Percentiles rank a stretch among this genome's conserved stretches.
These are phyloP conservation scores for Toxotes lorentzi DNA, from an alignment of 2,797 vertebrate genomes.

Conservation along the genomic window DNA sequence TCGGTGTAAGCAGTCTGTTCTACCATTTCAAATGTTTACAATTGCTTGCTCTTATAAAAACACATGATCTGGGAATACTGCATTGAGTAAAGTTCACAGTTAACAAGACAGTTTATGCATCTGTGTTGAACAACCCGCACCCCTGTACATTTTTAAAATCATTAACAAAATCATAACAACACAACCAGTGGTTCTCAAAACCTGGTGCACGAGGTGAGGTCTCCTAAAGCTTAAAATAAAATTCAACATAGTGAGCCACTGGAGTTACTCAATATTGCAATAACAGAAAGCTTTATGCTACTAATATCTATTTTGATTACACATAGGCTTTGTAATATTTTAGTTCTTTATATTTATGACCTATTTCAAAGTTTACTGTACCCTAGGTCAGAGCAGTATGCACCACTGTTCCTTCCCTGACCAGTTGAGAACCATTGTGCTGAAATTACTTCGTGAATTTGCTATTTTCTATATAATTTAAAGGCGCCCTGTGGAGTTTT, in stretches of 20 bases:
- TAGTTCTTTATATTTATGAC: not conserved
- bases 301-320: not conserved
- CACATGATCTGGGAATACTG: conserved; percentile 73
- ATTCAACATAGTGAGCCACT: not conserved
- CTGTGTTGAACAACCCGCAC: conserved; percentile 45
- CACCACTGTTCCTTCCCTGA: conserved; percentile 1
- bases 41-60: conserved; percentile 78
- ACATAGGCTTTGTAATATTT: not conserved
- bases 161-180: not conserved
- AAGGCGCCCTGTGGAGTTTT: conserved; percentile 30
- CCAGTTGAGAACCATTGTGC: conserved; percentile 37
- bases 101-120: conserved; percentile 54
- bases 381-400: conserved; percentile 8
- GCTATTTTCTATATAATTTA: conserved; percentile 16
- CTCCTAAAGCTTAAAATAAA: not conserved
- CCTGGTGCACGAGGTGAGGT: conserved; percentile 11
- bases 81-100: conserved; percentile 80
- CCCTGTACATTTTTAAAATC: conserved; percentile 12
- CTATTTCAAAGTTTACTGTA: not conserved
- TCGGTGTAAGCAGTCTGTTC: conserved; percentile 74
- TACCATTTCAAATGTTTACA: conserved; percentile 82
- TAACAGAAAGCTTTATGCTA: not conserved
- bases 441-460: conserved; percentile 8
- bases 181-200: conserved; percentile 32
- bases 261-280: not conserved